Conservation (phyloP, 1,140 invertebrate species). For the Cotesia vestalis region DNA sequence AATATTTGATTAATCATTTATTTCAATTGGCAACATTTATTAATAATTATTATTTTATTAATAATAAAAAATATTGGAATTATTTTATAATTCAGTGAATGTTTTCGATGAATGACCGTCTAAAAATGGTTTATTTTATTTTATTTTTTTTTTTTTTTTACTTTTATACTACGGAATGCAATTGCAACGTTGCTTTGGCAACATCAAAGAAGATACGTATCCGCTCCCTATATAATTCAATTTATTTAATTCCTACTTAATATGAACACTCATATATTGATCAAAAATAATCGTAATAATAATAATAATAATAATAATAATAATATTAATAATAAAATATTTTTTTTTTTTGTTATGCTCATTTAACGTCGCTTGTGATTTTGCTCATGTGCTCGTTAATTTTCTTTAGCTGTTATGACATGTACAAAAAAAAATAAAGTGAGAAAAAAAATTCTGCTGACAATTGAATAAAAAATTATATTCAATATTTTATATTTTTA, state of each 20-base stretch:
- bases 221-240: slow-evolving; percentile 15
- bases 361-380: slow-evolving; percentile 25
- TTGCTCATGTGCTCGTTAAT: slow-evolving; percentile 14
- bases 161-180: slow-evolving; percentile 28
- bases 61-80: slow-evolving; percentile 22
- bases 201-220: slow-evolving; percentile 28
- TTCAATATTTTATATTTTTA: neutral
- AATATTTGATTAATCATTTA: neutral
- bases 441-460: slow-evolving; percentile 11
- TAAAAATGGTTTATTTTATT: neutral
- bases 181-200: slow-evolving; percentile 28
- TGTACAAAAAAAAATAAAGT: slow-evolving; percentile 18
- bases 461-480: slow-evolving; percentile 22
- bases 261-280: slow-evolving; percentile 25
- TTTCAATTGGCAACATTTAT: slow-evolving; percentile 18
- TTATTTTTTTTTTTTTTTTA: neutral
- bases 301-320: neutral
- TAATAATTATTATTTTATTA: slow-evolving; percentile 4
- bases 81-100: slow-evolving; percentile 20
- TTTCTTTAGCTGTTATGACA: neutral
- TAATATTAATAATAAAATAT: neutral
- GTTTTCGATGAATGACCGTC: no score
- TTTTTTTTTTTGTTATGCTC: neutral
- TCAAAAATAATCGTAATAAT: slow-evolving; percentile 1
- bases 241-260: slow-evolving; percentile 22